These are phyloP conservation scores for Onychorhynchus coronatus DNA, from an alignment of 2,113 vertebrate species.

Conservation along the genomic window DNA sequence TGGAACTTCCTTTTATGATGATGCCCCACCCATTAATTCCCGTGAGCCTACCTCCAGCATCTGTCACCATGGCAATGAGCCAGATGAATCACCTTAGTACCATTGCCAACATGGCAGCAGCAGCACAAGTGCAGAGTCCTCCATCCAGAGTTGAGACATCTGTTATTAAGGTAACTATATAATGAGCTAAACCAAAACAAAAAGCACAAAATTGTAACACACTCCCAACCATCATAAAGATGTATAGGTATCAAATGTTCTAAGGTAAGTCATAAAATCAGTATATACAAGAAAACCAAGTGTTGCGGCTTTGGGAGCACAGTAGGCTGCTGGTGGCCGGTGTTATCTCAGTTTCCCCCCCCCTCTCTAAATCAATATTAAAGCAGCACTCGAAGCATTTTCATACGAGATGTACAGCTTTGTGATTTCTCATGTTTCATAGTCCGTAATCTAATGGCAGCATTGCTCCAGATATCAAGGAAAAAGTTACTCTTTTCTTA, in stretches of 20 bases:
- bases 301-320: background rate
- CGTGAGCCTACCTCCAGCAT: conserved; percentile 98
- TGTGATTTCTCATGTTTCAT: background rate
- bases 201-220: background rate
- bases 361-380: background rate
- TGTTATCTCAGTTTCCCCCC: background rate
- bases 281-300: background rate
- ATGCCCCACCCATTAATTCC: conserved; percentile 99
- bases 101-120: conserved; percentile 98
- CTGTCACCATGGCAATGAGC: conserved; percentile 99
- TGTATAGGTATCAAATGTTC: background rate
- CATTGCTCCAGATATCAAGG: background rate
- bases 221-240: background rate
- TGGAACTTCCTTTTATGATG: conserved; percentile 99
- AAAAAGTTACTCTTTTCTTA: background rate
- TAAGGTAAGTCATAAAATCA: background rate
- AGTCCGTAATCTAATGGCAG: background rate
- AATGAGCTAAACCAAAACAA: background rate
- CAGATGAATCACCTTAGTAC: conserved; percentile 99
- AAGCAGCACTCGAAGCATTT: background rate
- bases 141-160: conserved; percentile 97
- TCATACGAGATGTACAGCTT: background rate
- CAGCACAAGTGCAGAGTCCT: conserved; percentile 94
- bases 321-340: background rate
- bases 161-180: conserved; percentile 93